A percentile compares a stretch with the other conserved stretches of the same genome.
phyloP scores from a whole-genome alignment of 2,113 vertebrate genomes.

The Dicentrarchus labrax region DNA sequence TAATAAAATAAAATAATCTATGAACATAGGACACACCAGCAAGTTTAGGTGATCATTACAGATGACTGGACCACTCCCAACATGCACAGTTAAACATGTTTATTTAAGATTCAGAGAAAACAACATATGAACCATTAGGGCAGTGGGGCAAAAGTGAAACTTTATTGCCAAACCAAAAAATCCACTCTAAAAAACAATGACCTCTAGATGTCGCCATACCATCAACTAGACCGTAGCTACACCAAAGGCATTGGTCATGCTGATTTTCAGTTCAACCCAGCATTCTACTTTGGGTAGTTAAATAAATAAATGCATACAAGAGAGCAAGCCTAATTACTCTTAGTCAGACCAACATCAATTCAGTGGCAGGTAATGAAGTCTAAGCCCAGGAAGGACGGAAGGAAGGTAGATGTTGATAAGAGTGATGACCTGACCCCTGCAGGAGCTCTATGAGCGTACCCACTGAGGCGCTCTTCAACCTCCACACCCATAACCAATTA shows the following conservation, averaged over 20 bases:
- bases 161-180: not conserved
- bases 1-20: not conserved
- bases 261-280: not conserved
- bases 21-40: not conserved
- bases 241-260: not conserved
- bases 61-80: not conserved
- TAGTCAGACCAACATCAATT: constrained; percentile 2
- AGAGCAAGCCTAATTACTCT: constrained; percentile 24
- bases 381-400: constrained; percentile 37
- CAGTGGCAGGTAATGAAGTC: constrained; percentile 12
- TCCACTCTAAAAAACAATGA: not conserved
- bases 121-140: not conserved
- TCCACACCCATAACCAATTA: constrained; percentile 70
- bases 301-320: constrained; percentile 11
- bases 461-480: constrained; percentile 60
- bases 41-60: not conserved
- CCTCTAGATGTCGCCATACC: constrained; percentile 36
- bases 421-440: constrained; percentile 57
- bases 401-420: constrained; percentile 45
- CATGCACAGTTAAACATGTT: not conserved
- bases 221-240: not conserved
- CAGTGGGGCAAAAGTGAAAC: not conserved
- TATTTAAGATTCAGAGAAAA: not conserved
- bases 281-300: not conserved
- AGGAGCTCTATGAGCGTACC: constrained; percentile 34